Conservation (phyloP, 1,140 invertebrate genomes). For the Solenopsis fugax region DNA sequence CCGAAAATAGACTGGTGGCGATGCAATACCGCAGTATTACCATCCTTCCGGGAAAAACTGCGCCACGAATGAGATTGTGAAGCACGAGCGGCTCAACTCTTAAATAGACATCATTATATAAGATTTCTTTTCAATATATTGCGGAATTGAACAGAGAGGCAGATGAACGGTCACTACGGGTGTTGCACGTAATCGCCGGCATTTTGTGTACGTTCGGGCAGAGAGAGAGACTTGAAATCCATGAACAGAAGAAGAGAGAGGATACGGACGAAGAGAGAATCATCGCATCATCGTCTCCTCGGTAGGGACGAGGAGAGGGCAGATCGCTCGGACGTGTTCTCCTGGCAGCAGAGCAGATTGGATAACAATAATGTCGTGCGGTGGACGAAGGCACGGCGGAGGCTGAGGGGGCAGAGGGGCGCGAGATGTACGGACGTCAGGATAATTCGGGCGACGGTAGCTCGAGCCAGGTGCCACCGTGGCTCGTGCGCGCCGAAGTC, state of each 20-base stretch:
- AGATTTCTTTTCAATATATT: slow-evolving; percentile 18
- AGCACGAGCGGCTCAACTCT: slow-evolving; percentile 8
- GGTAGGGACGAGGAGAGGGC: slow-evolving; percentile 14
- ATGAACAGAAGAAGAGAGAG: slow-evolving; percentile 66
- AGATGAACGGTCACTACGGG: neutral
- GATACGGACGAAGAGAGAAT: neutral
- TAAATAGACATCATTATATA: slow-evolving; percentile 50
- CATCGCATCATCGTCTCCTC: slow-evolving; percentile 46
- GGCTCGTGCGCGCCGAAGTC: slow-evolving; percentile 89
- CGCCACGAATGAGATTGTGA: slow-evolving; percentile 13
- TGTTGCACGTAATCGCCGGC: slow-evolving; percentile 30
- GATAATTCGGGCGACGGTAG: slow-evolving; percentile 39
- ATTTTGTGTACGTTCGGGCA: slow-evolving; percentile 1
- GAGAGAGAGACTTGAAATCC: slow-evolving; percentile 63
- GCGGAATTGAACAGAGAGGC: neutral
- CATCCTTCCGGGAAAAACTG: slow-evolving; percentile 66
- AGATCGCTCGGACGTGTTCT: slow-evolving; percentile 10
- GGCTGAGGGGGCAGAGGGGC: slow-evolving; percentile 44
- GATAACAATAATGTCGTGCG: slow-evolving; percentile 63
- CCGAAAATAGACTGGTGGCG: slow-evolving; percentile 71
- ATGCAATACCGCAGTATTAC: slow-evolving; percentile 67
- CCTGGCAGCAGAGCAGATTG: slow-evolving; percentile 19
- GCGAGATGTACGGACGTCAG: slow-evolving; percentile 74
- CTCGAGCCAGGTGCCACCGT: slow-evolving; percentile 83
- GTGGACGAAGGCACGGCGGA: slow-evolving; percentile 70